Base-by-base conservation (phyloP, 2,113 vertebrate genomes). In the Barbus barbus region DNA sequence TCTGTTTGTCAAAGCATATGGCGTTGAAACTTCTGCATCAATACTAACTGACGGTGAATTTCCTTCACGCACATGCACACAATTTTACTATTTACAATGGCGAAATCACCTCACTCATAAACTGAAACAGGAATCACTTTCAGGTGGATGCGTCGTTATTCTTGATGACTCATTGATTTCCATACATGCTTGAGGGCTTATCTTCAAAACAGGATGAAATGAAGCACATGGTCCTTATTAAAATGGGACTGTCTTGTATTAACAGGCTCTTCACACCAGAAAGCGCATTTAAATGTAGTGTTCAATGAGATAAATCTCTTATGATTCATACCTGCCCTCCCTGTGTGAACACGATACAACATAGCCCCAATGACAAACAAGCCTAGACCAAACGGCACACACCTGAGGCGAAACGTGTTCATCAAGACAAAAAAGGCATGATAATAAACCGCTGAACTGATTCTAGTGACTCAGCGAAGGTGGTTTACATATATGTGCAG, bases 361-460 rank as follows among this genome's bases (percentile, higher is more conserved):
- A 71, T 53, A 83, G 46, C 56, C 20, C 63, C 53, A 81, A 84
- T 75, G 2, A 26, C 48, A 73, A 88, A 83, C 87, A 87, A 83
- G 85, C 61, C 83, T 31, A 46, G 85, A 72, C 88, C 77, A 44
- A 85, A 28, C 33, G 9, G 51, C 63, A 53, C 78, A 72, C 85
- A 87, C 87, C 85, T 83, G 76, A 80, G 81, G 81, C 76, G 22
- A 76, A 76, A 38, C 24, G 9, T 69, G 63, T 81, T 69, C 9
- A 69, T 69, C 26, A 26, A 85, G 67, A 24, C 51, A 56, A 76
- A 58, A 73, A 44, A 81, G 53, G 26, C 56, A 71, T 14, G 20
- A n/a, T 60, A 75, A 74, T 41, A 20, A 63, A 38, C 67, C 20
- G 16, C 31, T 77, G 61, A 33, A n/a, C 13, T 0, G 8, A 33